Evolutionary conservation across 2,888 invertebrate genomes (phyloP), one percentile per base, ranked within the genome.

Genomic region (Macrostomum cliftonense): DNA sequence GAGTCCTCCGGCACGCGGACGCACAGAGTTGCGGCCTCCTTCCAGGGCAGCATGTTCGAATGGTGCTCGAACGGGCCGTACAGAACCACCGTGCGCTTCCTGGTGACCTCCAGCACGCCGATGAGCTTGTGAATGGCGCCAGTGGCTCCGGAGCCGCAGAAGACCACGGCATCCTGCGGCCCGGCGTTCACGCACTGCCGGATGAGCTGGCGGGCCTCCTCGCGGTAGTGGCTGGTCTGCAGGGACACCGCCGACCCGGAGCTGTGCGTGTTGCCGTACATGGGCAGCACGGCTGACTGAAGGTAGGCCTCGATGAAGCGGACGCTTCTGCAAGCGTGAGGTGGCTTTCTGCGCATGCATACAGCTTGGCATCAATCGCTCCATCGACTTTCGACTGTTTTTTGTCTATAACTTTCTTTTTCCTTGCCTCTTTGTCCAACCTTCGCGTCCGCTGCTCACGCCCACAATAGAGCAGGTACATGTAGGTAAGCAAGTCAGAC

Each of bases 231-330:
- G 49, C 84, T 82, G 47, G 84, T 83, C 71, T 88, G 87, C 46
- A 84, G 76, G 17, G 86, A 83, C 16, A 85, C 84, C 58, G 83
- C 79, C 38, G 82, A 80, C 37, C 82, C 79, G 5, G 83, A 83
- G 1, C 83, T 78, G 63, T 80, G 79, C 5, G 81, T 82, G 58
- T 85, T 85, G 14, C 84, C 86, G 65, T 86, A 83, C 36, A 64
- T 61, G 7, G 65, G 63, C 53, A 87, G 72, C 13, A 87, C 83
- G 61, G 85, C 80, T 50, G 77, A 75, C 13, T 76, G 67, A 48
- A 87, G 77, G 67, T 82, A 85, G 61, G 85, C 83, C 65, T 87
- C 87, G 56, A 87, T 77, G 73, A 84, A 86, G 53, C 80, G 79
- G 56, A 86, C 65, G 0, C 83, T 79, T 58, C 63, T 63, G 28